Evolutionary conservation across 1,140 invertebrate species (phyloP).

Genomic region (Anastatus disparis): DNA sequence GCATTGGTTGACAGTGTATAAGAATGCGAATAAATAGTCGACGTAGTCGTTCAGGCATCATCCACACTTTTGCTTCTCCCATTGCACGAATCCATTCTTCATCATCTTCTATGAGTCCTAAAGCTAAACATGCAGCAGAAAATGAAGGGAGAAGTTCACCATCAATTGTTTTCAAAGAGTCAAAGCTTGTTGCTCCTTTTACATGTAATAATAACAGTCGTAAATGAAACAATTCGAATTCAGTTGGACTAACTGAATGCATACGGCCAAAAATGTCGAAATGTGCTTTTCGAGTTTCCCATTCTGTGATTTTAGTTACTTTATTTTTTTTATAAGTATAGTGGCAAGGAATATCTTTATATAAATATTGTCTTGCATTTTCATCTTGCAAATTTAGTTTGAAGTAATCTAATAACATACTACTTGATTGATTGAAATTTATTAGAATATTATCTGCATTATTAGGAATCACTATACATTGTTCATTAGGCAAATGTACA

Average conservation of each 20-base stretch:
- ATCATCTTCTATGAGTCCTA: no score
- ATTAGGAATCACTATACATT: no score
- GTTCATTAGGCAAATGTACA: no score
- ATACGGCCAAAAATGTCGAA: slow-evolving; percentile 28
- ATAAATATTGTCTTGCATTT: slow-evolving; percentile 19
- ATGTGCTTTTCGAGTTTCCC: slow-evolving; percentile 7
- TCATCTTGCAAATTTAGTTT: slow-evolving; percentile 20
- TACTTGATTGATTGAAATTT: neutral
- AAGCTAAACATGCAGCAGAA: slow-evolving; percentile 50
- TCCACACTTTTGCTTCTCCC: no score
- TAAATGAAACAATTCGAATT: no score
- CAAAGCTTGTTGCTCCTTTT: slow-evolving; percentile 53
- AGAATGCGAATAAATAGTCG: no score
- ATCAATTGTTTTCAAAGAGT: slow-evolving; percentile 53
- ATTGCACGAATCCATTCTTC: no score
- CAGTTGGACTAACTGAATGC: slow-evolving; percentile 43
- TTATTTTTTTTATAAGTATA: slow-evolving; percentile 18
- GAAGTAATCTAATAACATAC: no score
- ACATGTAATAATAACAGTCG: no score
- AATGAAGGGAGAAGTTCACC: slow-evolving; percentile 46
- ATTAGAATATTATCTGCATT: neutral
- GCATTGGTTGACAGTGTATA: no score
- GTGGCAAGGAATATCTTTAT: no score
- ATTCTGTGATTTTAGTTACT: neutral
- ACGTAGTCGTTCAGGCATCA: no score